These are phyloP conservation scores for Drosophila nikananu DNA, from an alignment of 1,140 invertebrate genomes.

Conservation along the genomic window DNA sequence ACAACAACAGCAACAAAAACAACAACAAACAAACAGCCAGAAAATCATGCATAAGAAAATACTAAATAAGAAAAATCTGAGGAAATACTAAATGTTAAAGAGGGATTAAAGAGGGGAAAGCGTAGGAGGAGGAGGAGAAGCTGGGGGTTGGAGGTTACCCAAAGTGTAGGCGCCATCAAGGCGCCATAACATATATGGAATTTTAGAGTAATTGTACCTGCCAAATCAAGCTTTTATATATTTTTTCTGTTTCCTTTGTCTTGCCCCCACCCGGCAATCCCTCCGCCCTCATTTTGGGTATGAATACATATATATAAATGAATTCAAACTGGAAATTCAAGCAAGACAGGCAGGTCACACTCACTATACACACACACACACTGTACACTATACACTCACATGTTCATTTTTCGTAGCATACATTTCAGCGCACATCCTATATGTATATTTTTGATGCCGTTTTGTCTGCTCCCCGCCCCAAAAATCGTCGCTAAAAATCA, in stretches of 20 bases:
- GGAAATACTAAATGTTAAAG: neutral
- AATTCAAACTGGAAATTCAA: constrained; percentile 27
- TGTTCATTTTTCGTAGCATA: constrained; percentile 46
- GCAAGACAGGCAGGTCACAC: constrained; percentile 6
- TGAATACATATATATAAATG: constrained; percentile 8
- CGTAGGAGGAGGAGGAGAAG: neutral
- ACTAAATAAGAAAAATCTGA: constrained; percentile 22
- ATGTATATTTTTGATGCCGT: constrained; percentile 49
- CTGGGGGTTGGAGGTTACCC: neutral
- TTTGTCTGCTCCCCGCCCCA: constrained; percentile 47
- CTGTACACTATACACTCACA: constrained; percentile 10
- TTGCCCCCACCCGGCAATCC: neutral
- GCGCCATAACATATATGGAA: constrained; percentile 28
- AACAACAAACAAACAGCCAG: constrained; percentile 34
- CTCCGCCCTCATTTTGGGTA: neutral
- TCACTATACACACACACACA: constrained; percentile 13
- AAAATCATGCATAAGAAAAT: constrained; percentile 23
- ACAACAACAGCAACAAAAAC: constrained; percentile 39
- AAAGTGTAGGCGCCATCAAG: constrained; percentile 30
- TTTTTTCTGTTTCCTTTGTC: neutral
- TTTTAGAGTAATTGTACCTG: constrained; percentile 54
- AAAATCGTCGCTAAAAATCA: constrained; percentile 11
- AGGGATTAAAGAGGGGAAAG: neutral
- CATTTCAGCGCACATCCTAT: constrained; percentile 40
- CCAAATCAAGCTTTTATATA: constrained; percentile 26